These are phyloP conservation scores for Plutomurus gul DNA, from an alignment of 1,140 invertebrate species.

Conservation along the genomic window DNA sequence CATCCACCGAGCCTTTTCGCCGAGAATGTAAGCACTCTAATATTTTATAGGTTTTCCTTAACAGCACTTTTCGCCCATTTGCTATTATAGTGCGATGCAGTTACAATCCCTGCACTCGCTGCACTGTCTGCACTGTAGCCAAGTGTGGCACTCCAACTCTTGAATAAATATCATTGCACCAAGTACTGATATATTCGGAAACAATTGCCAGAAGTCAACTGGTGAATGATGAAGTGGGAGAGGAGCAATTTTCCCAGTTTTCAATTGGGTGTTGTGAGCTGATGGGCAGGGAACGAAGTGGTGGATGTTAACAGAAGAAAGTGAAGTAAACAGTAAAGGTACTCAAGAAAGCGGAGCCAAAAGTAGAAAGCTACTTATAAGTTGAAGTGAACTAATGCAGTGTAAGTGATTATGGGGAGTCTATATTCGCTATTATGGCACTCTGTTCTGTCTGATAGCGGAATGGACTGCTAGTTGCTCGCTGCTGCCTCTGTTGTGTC, in stretches of 20 bases:
- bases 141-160: no score
- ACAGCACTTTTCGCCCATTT: background rate
- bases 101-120: no score
- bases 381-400: slow-evolving; percentile 26
- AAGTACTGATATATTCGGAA: no score
- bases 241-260: no score
- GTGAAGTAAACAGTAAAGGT: slow-evolving; percentile 10
- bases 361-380: slow-evolving; percentile 25
- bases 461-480: background rate
- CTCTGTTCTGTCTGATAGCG: background rate
- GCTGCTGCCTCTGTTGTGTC: no score
- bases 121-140: no score
- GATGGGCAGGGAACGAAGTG: background rate
- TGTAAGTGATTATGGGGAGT: slow-evolving; percentile 12
- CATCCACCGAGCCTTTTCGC: background rate
- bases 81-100: no score
- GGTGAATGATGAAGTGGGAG: no score
- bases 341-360: background rate
- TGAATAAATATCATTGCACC: no score
- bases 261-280: background rate
- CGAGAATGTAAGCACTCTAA: slow-evolving; percentile 1
- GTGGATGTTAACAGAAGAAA: background rate
- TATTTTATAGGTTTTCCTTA: background rate
- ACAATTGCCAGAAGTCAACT: no score
- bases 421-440: background rate